These are phyloP conservation scores for Selenia dentaria DNA, from an alignment of 2,888 invertebrate genomes.

Conservation along the genomic window DNA sequence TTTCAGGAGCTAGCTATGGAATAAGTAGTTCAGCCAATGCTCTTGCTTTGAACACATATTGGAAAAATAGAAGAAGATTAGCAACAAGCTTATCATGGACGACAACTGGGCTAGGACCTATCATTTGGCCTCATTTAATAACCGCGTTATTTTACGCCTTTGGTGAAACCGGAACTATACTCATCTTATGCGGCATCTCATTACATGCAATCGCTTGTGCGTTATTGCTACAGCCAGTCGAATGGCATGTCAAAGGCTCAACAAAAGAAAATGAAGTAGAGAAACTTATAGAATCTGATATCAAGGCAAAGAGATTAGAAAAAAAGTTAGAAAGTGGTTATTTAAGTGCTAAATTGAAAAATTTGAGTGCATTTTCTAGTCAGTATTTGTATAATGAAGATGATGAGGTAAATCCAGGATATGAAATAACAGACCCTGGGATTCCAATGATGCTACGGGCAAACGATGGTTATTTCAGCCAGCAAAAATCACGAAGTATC, in stretches of 20 bases:
- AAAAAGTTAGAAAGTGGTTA: slow-evolving; percentile 66
- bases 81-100: slow-evolving; percentile 90
- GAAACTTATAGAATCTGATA: slow-evolving; percentile 47
- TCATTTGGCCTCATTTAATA: slow-evolving; percentile 89
- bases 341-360: slow-evolving; percentile 73
- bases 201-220: slow-evolving; percentile 88
- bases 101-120: slow-evolving; percentile 89
- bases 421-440: slow-evolving; percentile 87
- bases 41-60: slow-evolving; percentile 89
- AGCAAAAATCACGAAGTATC: slow-evolving; percentile 71
- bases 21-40: slow-evolving; percentile 88
- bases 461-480: slow-evolving; percentile 86
- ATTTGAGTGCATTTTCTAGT: slow-evolving; percentile 82
- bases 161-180: slow-evolving; percentile 87
- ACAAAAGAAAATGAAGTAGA: slow-evolving; percentile 53
- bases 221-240: slow-evolving; percentile 89
- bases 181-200: slow-evolving; percentile 87
- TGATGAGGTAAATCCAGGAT: slow-evolving; percentile 85
- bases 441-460: slow-evolving; percentile 87
- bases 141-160: slow-evolving; percentile 85
- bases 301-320: slow-evolving; percentile 22
- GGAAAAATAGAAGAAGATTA: slow-evolving; percentile 87
- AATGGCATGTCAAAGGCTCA: slow-evolving; percentile 87
- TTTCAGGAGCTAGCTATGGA: slow-evolving; percentile 86
- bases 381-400: slow-evolving; percentile 87